Evolutionary conservation across 2,797 vertebrate species (phyloP).

Genomic region (Psittacula echo): DNA sequence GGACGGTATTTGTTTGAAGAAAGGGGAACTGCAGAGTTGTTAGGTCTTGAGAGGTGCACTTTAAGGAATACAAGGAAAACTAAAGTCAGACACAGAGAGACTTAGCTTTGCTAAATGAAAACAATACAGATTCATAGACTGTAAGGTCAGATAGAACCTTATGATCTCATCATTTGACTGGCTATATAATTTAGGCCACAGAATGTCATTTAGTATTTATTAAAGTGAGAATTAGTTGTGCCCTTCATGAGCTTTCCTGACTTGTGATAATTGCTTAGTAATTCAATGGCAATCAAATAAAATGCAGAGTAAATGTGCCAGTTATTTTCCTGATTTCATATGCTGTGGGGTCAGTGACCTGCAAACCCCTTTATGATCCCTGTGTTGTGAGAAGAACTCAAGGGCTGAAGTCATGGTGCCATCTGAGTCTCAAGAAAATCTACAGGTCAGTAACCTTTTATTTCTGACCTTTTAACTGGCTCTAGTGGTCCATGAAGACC

Average conservation of each 20-base stretch:
- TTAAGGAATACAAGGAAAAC: background rate
- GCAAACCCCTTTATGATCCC: constrained; percentile 65
- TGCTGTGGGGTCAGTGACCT: constrained; percentile 68
- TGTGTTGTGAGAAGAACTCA: constrained; percentile 61
- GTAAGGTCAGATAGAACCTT: background rate
- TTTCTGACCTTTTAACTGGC: constrained; percentile 79
- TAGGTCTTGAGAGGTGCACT: background rate
- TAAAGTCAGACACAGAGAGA: background rate
- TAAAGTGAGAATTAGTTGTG: background rate
- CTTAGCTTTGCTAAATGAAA: background rate
- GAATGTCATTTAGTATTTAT: background rate
- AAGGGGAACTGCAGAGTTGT: background rate
- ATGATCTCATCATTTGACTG: background rate
- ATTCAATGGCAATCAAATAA: constrained; percentile 33
- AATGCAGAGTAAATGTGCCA: constrained; percentile 41
- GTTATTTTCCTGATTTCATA: constrained; percentile 55
- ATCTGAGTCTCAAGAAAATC: constrained; percentile 68
- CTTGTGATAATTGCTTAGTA: background rate
- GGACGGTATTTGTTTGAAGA: background rate
- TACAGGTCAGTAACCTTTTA: constrained; percentile 81
- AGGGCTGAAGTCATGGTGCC: constrained; percentile 41
- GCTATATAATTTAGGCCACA: background rate
- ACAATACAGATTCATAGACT: background rate
- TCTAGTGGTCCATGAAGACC: constrained; percentile 79
- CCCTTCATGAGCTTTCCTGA: background rate